Evolutionary conservation across 2,888 invertebrate species (phyloP), one percentile per base, ranked within the genome.

Genomic region (Drosophila birchii): DNA sequence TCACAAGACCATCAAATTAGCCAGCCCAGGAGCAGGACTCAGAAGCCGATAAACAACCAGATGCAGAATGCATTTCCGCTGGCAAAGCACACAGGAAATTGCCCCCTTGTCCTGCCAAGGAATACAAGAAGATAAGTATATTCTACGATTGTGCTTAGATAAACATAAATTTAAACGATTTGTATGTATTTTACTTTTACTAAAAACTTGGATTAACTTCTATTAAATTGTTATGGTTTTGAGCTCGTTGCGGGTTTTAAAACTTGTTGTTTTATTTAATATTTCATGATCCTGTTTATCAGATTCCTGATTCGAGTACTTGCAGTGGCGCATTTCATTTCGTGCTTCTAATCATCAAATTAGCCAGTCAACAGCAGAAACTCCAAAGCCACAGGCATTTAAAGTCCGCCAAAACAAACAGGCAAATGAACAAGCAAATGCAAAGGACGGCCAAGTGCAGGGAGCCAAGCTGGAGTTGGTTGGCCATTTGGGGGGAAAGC

Each of bases 1-100:
- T 69, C 56, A 75, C 53, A 43, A 75, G 75, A 75, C 58, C 76
- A 75, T 76, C 69, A 76, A 75, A 75, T 75, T 75, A 68, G 69
- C 47, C 61, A 54, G 61, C 57, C 62, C 54, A 75, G 23, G 36
- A 53, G 38, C 75, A 64, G 53, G 41, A 62, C 49, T 51, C 57
- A 29, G 26, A 16, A 20, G 20, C 51, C 29, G 39, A 47, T 62
- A 62, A 68, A 44, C 45, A 45, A 64, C n/a, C 45, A 41, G 16
- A 59, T 59, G 60, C 34, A 61, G 11, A 20, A 36, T 53, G 51
- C 51, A 53, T 23, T 53, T 53, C 51, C 51, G 11, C 57, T 34
- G 58, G n/a, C 49, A 36, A 36, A 58, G 26, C 57, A 16, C 26
- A 9, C 16, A 23, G 14, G 51, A 26, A 49, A 49, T 9, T 7